Evolutionary conservation across 2,888 invertebrate species (phyloP).

Genomic region (Trichopoda pennipes): DNA sequence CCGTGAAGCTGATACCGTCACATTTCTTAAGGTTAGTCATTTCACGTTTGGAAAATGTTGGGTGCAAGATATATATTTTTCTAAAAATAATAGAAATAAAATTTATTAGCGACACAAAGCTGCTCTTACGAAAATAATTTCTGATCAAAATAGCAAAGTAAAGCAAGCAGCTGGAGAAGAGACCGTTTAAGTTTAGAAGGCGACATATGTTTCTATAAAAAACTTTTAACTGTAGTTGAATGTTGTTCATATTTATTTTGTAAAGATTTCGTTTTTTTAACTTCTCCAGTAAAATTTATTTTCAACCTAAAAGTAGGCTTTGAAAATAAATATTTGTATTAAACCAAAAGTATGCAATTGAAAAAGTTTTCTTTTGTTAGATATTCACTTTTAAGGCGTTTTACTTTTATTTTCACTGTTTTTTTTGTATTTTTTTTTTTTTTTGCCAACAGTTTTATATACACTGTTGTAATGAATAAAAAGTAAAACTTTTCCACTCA

Average conservation of each 20-base stretch:
- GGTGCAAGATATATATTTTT: too few relatives aligned
- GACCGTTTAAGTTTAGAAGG: too few relatives aligned
- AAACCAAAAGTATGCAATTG: slow-evolving; percentile 52
- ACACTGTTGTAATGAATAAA: slow-evolving; percentile 35
- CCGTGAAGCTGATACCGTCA: too few relatives aligned
- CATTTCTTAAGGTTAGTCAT: too few relatives aligned
- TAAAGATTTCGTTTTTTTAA: neutral
- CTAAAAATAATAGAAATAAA: too few relatives aligned
- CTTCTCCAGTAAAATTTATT: slow-evolving; percentile 4
- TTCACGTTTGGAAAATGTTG: too few relatives aligned
- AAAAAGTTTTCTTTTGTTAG: slow-evolving; percentile 49
- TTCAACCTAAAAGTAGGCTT: slow-evolving; percentile 50
- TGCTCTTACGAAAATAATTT: too few relatives aligned
- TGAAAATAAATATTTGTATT: slow-evolving; percentile 37
- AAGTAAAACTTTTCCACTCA: slow-evolving; percentile 49
- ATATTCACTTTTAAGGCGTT: slow-evolving; percentile 9
- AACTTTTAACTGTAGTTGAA: neutral
- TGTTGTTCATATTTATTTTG: neutral
- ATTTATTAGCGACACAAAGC: too few relatives aligned
- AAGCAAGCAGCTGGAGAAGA: too few relatives aligned
- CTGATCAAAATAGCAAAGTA: too few relatives aligned
- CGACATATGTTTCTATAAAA: too few relatives aligned
- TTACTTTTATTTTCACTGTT: too few relatives aligned
- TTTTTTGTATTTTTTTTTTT: neutral
- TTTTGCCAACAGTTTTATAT: slow-evolving; percentile 35